A percentile compares a stretch with the other conserved stretches of the same genome.
Evolutionary conservation across 2,113 vertebrate species (phyloP).

Genomic region (Erythrocercus mccallii): DNA sequence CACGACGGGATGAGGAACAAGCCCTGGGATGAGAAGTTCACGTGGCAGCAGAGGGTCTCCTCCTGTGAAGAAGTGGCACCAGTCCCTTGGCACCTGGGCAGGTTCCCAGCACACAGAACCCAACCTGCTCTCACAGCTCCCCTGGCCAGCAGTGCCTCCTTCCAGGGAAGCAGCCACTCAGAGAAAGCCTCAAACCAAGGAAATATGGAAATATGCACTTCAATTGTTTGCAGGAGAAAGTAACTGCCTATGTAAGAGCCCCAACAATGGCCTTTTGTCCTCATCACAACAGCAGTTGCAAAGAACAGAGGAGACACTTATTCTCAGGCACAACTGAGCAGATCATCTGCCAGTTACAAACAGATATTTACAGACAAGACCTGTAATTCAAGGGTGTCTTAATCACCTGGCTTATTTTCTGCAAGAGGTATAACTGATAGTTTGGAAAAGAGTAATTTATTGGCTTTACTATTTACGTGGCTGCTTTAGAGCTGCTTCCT

Average conservation of each 20-base stretch:
- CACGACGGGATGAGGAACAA: neutral
- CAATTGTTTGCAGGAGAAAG: neutral
- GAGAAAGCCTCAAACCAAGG: neutral
- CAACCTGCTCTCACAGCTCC: neutral
- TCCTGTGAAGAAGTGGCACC: neutral
- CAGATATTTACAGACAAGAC: neutral
- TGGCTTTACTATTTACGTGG: neutral
- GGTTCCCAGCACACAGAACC: neutral
- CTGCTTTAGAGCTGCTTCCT: neutral
- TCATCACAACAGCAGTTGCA: neutral
- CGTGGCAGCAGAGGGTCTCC: neutral
- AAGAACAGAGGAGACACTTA: slow-evolving; percentile 26
- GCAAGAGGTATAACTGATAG: neutral
- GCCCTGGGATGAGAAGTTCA: neutral
- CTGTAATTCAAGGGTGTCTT: slow-evolving; percentile 4
- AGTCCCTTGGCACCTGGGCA: neutral
- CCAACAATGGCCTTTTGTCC: neutral
- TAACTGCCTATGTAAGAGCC: neutral
- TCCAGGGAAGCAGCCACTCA: neutral
- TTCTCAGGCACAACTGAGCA: neutral
- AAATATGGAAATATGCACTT: neutral
- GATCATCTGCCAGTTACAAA: slow-evolving; percentile 19
- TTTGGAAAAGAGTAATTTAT: neutral
- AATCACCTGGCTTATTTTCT: neutral
- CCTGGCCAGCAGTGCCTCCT: rapidly evolving